Percentiles rank a stretch among this genome's conserved stretches.
Conservation (phyloP, 2,113 vertebrate species). For the Copsychus sechellarum region DNA sequence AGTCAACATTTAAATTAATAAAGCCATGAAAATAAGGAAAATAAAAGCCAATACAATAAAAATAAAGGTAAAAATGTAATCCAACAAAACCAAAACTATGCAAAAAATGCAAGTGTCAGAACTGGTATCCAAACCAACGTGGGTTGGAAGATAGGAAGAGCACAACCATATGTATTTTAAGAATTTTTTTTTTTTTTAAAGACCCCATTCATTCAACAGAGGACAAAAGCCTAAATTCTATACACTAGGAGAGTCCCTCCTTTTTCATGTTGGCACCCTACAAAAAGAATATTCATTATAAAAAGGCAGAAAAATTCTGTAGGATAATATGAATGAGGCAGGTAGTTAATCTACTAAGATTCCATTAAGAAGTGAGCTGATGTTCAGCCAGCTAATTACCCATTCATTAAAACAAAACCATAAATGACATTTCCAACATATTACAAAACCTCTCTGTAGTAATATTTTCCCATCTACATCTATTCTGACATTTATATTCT, state of each 20-base stretch:
- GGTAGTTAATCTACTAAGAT: slow-evolving; percentile 59
- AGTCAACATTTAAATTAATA: background rate
- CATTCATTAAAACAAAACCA: slow-evolving; percentile 68
- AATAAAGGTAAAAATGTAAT: background rate
- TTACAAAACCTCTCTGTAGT: slow-evolving; percentile 38
- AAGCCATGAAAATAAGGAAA: background rate
- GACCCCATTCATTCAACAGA: background rate
- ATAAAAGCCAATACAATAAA: background rate
- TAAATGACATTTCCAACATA: slow-evolving; percentile 66
- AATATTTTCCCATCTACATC: slow-evolving; percentile 64
- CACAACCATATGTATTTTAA: background rate
- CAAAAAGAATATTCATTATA: slow-evolving; percentile 2
- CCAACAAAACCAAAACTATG: background rate
- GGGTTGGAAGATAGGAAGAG: background rate
- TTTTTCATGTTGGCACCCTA: background rate
- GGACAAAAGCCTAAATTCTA: background rate
- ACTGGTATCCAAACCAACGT: background rate
- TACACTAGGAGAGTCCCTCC: background rate
- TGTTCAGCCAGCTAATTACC: slow-evolving; percentile 61
- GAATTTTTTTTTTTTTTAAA: background rate
- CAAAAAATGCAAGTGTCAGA: background rate
- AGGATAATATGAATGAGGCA: slow-evolving; percentile 48
- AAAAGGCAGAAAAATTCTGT: slow-evolving; percentile 7
- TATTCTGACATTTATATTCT: slow-evolving; percentile 69
- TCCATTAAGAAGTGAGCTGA: slow-evolving; percentile 45